These are phyloP conservation scores for Drosophila fuyamai DNA, from an alignment of 1,140 invertebrate species.

Conservation along the genomic window DNA sequence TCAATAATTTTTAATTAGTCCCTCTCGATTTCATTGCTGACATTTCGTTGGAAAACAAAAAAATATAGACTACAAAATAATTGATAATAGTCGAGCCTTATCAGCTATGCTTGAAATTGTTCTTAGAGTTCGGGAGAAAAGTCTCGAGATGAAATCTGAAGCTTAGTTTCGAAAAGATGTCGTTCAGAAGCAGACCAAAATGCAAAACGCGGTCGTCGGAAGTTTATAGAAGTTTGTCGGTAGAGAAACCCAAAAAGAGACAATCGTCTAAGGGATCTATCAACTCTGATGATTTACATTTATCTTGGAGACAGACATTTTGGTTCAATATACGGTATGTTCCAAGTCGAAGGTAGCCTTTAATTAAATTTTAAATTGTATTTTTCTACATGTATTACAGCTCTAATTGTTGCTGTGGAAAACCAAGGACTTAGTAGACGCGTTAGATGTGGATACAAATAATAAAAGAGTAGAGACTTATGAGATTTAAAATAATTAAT, in stretches of 20 bases:
- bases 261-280: neutral
- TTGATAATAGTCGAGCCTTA: conserved; percentile 14
- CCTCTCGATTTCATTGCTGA: neutral
- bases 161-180: conserved; percentile 23
- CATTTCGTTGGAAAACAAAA: neutral
- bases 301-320: conserved; percentile 9
- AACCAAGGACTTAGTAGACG: neutral
- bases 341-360: too few species aligned
- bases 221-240: conserved; percentile 20
- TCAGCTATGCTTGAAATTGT: conserved; percentile 1
- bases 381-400: conserved; percentile 6
- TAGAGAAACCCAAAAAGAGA: neutral
- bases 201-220: conserved; percentile 15
- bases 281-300: neutral
- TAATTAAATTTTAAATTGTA: neutral
- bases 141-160: neutral
- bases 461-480: neutral
- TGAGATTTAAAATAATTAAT: too few species aligned
- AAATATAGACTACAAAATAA: neutral
- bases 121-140: conserved; percentile 1
- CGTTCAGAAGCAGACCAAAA: neutral
- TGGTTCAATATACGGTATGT: conserved; percentile 16
- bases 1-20: too few species aligned
- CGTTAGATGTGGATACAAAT: too few species aligned
- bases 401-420: conserved; percentile 1